Percentiles rank a stretch among this genome's conserved stretches.
Evolutionary conservation across 2,888 invertebrate genomes (phyloP).

Genomic region (Steromphala cineraria): DNA sequence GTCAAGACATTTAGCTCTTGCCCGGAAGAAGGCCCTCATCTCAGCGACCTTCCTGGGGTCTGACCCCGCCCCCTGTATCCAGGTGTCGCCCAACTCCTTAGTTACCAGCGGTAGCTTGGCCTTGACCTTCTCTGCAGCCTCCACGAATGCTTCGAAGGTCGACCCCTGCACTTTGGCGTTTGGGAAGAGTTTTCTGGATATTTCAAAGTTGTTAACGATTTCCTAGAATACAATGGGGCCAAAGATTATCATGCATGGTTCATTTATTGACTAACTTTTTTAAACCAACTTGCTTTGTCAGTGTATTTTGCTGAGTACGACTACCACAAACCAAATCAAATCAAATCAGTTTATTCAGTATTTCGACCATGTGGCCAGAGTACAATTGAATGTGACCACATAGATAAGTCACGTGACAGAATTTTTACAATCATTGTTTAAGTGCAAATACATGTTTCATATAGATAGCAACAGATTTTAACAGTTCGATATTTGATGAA

Average conservation of each 20-base stretch:
- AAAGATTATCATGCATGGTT: not conserved
- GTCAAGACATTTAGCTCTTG: slow-evolving; percentile 45
- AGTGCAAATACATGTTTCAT: no score
- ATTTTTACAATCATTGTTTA: no score
- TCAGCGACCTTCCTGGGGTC: slow-evolving; percentile 68
- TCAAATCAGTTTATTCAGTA: no score
- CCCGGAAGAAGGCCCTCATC: slow-evolving; percentile 52
- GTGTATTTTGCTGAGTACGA: no score
- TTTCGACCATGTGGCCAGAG: no score
- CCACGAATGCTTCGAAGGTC: slow-evolving; percentile 60
- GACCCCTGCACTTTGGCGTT: slow-evolving; percentile 59
- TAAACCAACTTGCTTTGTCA: no score
- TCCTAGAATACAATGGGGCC: slow-evolving; percentile 47
- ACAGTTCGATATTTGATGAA: no score
- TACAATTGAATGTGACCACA: no score
- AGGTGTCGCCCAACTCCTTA: slow-evolving; percentile 68
- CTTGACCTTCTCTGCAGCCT: slow-evolving; percentile 41
- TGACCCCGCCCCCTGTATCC: slow-evolving; percentile 68
- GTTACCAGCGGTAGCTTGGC: slow-evolving; percentile 52
- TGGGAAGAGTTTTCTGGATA: slow-evolving; percentile 62
- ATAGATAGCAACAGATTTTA: no score
- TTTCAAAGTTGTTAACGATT: slow-evolving; percentile 61
- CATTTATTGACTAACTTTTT: no score
- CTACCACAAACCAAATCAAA: no score
- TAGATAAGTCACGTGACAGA: no score